These are phyloP conservation scores for Alviniconcha marisindica DNA, from an alignment of 1,140 invertebrate genomes.

Conservation along the genomic window DNA sequence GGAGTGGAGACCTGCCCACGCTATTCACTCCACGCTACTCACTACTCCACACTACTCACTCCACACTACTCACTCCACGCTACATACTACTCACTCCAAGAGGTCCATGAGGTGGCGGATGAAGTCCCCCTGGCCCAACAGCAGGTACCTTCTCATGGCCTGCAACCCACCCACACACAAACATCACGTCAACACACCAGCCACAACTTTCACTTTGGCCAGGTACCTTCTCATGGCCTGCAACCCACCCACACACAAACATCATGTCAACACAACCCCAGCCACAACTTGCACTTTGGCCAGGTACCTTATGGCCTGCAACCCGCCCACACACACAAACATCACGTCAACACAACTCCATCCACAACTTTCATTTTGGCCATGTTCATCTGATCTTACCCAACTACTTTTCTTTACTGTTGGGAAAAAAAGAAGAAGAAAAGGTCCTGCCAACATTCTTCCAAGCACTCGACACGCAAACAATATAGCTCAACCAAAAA, in stretches of 20 bases:
- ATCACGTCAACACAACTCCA: not conserved
- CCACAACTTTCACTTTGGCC: slow-evolving; percentile 8
- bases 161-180: slow-evolving; percentile 66
- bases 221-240: slow-evolving; percentile 92
- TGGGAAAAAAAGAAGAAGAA: too few relatives aligned
- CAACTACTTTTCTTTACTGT: too few relatives aligned
- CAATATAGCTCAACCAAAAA: too few relatives aligned
- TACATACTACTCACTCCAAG: slow-evolving; percentile 88
- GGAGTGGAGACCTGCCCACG: too few relatives aligned
- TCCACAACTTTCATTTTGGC: too few relatives aligned
- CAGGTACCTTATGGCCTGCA: slow-evolving; percentile 90
- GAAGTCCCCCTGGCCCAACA: slow-evolving; percentile 97
- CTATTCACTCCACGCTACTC: too few relatives aligned
- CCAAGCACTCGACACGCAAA: too few relatives aligned
- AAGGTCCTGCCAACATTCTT: too few relatives aligned
- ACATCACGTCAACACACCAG: not conserved
- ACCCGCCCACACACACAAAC: not conserved
- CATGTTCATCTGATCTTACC: too few relatives aligned
- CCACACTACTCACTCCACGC: too few relatives aligned
- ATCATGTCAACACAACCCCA: not conserved
- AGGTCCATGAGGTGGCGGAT: slow-evolving; percentile 94
- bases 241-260: slow-evolving; percentile 5
- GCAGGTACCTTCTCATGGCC: slow-evolving; percentile 91
- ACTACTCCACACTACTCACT: too few relatives aligned
- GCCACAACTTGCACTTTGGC: not conserved